Conservation (phyloP, 35 echinoderm and acorn worm genomes). For the Apostichopus californicus region DNA sequence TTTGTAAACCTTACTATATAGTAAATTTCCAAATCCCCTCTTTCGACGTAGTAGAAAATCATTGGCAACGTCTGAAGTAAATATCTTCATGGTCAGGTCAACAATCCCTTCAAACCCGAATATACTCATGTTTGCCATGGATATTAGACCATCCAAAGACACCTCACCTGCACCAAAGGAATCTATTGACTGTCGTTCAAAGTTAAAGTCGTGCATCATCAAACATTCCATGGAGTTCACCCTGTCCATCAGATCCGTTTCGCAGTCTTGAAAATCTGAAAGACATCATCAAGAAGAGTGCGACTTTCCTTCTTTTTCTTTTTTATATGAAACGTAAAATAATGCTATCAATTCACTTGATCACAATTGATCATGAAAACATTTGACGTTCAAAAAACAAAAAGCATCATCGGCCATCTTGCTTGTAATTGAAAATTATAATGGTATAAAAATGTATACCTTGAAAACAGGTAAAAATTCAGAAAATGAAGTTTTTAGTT, state of each 20-base stretch:
- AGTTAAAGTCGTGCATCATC: background rate
- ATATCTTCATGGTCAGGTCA: background rate
- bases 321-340: no score
- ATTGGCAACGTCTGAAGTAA: background rate
- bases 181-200: background rate
- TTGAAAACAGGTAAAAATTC: no score
- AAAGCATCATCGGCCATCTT: no score
- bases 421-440: no score
- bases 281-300: background rate
- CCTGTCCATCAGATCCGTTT: background rate
- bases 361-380: no score
- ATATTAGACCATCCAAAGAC: background rate
- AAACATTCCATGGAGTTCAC: background rate
- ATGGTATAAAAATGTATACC: no score
- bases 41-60: background rate
- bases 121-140: background rate
- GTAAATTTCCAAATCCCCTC: slow-evolving; percentile 8
- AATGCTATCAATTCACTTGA: no score
- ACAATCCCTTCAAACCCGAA: background rate
- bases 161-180: background rate
- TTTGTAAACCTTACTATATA: background rate
- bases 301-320: no score
- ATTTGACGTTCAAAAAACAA: no score
- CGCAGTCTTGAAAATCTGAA: slow-evolving; percentile 8
- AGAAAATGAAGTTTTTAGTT: no score